Percentiles rank a stretch among this genome's conserved stretches.
phyloP scores from a whole-genome alignment of 92 coral and sea anemone genomes.

The Hydrozoanthus gracilis region DNA sequence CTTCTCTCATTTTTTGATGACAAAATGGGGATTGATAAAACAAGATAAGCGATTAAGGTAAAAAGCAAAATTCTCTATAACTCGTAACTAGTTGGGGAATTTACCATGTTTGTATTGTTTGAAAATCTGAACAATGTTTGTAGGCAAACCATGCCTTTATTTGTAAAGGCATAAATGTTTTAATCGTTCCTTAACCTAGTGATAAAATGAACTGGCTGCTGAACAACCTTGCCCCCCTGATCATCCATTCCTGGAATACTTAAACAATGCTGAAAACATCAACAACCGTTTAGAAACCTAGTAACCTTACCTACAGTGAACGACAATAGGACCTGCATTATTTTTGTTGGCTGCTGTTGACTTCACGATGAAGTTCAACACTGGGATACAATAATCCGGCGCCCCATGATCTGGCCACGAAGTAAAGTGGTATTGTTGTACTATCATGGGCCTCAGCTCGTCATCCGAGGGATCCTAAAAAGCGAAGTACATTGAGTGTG shows the following conservation, averaged over 20 bases:
- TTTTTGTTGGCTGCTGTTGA: conserved; percentile 79
- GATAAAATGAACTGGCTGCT: too few relatives aligned
- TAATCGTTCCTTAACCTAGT: too few relatives aligned
- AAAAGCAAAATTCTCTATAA: too few relatives aligned
- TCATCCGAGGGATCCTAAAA: conserved; percentile 71
- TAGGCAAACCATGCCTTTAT: too few relatives aligned
- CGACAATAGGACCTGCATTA: conserved; percentile 90
- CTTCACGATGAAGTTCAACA: conserved; percentile 77
- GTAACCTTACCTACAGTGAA: conserved; percentile 90
- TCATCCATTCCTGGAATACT: not conserved
- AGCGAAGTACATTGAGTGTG: not conserved
- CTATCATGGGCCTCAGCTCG: conserved; percentile 81
- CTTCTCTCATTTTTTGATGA: too few relatives aligned
- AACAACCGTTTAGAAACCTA: not conserved
- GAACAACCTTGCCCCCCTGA: too few relatives aligned
- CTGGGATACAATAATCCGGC: conserved; percentile 81
- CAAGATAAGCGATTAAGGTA: too few relatives aligned
- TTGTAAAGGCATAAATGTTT: too few relatives aligned
- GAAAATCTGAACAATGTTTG: too few relatives aligned
- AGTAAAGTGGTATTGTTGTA: conserved; percentile 91
- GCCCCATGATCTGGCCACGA: conserved; percentile 99
- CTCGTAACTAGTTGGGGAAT: too few relatives aligned
- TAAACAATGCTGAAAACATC: not conserved
- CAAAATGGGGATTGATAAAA: too few relatives aligned
- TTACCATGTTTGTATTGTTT: too few relatives aligned